Percentiles rank a stretch among this genome's conserved stretches.
phyloP scores from a whole-genome alignment of 1,140 invertebrate genomes.

The Atta colombica region DNA sequence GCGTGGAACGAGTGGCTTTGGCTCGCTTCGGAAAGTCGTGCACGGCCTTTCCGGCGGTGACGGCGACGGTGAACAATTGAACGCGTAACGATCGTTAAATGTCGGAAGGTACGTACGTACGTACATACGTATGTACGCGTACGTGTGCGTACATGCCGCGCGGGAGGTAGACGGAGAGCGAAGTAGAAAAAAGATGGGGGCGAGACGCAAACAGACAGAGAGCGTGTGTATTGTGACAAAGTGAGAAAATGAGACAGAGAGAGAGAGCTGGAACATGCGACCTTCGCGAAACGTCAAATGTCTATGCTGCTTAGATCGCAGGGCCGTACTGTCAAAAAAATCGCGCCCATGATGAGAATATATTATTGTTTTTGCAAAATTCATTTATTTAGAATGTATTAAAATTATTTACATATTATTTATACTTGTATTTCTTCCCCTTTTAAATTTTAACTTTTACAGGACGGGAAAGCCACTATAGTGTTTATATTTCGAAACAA shows the following conservation, averaged over 20 bases:
- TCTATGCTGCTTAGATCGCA: constrained; percentile 74
- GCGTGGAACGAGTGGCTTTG: constrained; percentile 25
- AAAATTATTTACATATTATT: not conserved
- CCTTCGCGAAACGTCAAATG: constrained; percentile 78
- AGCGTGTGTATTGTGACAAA: constrained; percentile 2
- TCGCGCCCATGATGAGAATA: constrained; percentile 25
- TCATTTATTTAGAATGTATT: not conserved
- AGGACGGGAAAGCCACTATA: too few species aligned
- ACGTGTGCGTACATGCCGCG: constrained; percentile 65
- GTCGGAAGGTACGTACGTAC: constrained; percentile 49
- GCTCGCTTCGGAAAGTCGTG: constrained; percentile 42
- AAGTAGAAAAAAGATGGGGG: constrained; percentile 32
- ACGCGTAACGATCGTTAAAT: constrained; percentile 79
- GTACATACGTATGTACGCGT: constrained; percentile 54
- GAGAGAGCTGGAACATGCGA: constrained; percentile 72
- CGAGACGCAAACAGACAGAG: constrained; percentile 37
- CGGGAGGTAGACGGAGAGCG: constrained; percentile 55
- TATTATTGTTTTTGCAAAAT: not conserved
- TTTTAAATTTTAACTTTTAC: not conserved
- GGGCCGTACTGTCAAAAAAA: constrained; percentile 69
- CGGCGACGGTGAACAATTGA: constrained; percentile 69
- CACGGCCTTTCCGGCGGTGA: constrained; percentile 47
- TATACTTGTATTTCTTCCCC: not conserved
- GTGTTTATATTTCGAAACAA: too few species aligned
- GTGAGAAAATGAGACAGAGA: constrained; percentile 40